Conservation (phyloP, 1,140 invertebrate genomes). For the Paramacrobiotus metropolitanus region DNA sequence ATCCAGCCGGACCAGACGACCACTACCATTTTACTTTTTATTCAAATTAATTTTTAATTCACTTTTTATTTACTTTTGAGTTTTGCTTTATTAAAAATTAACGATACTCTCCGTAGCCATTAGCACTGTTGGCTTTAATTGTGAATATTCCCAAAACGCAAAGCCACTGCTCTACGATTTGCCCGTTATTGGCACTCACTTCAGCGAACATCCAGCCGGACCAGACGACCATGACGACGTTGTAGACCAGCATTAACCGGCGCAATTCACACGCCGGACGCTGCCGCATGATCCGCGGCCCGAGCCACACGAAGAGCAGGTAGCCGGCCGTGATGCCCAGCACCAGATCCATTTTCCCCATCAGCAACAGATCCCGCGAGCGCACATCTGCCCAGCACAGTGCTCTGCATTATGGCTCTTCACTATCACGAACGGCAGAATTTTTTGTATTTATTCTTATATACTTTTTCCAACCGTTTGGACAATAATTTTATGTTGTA, state of each 20-base stretch:
- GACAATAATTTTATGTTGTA: too few relatives aligned
- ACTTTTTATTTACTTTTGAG: too few relatives aligned
- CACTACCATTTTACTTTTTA: slow-evolving; percentile 25
- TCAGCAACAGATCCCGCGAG: slow-evolving; percentile 7
- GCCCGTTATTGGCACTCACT: slow-evolving; percentile 13
- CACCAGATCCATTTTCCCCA: slow-evolving; percentile 5
- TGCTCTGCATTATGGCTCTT: too few relatives aligned
- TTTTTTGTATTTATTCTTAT: too few relatives aligned
- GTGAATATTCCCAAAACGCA: too few relatives aligned
- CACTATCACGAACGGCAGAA: too few relatives aligned
- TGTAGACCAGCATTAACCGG: slow-evolving; percentile 22
- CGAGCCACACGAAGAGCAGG: slow-evolving; percentile 40
- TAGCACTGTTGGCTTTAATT: too few relatives aligned
- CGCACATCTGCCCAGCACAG: not conserved
- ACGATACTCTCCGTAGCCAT: too few relatives aligned
- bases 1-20: slow-evolving; percentile 23
- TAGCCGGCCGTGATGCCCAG: slow-evolving; percentile 11
- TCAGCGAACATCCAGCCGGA: slow-evolving; percentile 24
- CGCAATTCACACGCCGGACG: slow-evolving; percentile 23
- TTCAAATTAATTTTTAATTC: too few relatives aligned
- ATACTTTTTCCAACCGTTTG: too few relatives aligned
- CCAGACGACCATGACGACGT: slow-evolving; percentile 22
- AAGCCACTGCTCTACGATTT: not conserved
- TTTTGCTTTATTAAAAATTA: too few relatives aligned
- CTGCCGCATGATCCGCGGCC: slow-evolving; percentile 24